A percentile compares a stretch with the other conserved stretches of the same genome.
phyloP scores from a whole-genome alignment of 1,140 invertebrate genomes.

The Drosophila athabasca region DNA sequence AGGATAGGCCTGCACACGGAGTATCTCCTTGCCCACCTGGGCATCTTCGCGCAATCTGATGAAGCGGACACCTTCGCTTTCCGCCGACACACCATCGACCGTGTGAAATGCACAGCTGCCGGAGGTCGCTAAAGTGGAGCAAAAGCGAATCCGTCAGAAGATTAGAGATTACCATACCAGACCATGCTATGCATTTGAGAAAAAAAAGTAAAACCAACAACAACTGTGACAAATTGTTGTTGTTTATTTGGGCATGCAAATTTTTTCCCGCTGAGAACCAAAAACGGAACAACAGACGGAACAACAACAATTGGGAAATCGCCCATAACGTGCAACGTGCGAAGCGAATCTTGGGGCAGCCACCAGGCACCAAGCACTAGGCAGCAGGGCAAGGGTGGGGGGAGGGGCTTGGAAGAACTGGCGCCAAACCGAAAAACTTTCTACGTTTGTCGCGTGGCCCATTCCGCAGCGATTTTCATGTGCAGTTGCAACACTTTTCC shows the following conservation, averaged over 20 bases:
- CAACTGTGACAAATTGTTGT: conserved; percentile 67
- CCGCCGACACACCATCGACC: conserved; percentile 68
- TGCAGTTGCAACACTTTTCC: conserved; percentile 79
- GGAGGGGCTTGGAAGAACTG: conserved; percentile 54
- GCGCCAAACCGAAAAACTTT: conserved; percentile 68
- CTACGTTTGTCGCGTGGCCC: conserved; percentile 77
- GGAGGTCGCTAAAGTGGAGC: conserved; percentile 54
- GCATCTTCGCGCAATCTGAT: conserved; percentile 80
- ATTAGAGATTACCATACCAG: conserved; percentile 36
- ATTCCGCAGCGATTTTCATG: conserved; percentile 49
- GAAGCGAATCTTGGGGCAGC: conserved; percentile 35
- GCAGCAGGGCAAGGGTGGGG: conserved; percentile 5
- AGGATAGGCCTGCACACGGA: conserved; percentile 77
- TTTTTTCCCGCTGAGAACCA: conserved; percentile 66
- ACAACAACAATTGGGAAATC: conserved; percentile 64
- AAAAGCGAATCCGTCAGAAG: conserved; percentile 20
- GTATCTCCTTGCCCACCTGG: conserved; percentile 76
- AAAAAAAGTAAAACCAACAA: conserved; percentile 39
- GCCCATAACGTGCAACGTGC: conserved; percentile 32
- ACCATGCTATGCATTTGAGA: not conserved
- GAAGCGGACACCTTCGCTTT: conserved; percentile 82
- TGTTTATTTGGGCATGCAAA: conserved; percentile 67
- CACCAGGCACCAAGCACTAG: too few relatives aligned
- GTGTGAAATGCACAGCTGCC: conserved; percentile 76
- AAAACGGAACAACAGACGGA: conserved; percentile 62